Evolutionary conservation across 2,888 invertebrate genomes (phyloP).

Genomic region (Smittia aterrima): DNA sequence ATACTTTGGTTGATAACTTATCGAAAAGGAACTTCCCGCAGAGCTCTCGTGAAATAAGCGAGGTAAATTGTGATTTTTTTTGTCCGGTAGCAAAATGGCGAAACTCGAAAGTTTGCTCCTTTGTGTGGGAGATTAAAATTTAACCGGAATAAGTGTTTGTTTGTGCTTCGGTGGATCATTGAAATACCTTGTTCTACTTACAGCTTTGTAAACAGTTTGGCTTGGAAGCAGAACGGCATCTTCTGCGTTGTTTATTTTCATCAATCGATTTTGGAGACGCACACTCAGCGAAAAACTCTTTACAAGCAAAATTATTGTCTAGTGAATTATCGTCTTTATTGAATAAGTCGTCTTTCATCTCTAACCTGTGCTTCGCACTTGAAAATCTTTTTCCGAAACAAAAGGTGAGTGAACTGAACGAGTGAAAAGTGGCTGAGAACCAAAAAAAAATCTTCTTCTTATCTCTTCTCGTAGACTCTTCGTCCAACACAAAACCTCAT

Average conservation of each 20-base stretch:
- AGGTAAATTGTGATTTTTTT: constrained; percentile 59
- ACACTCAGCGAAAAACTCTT: constrained; percentile 60
- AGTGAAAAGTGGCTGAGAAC: not conserved
- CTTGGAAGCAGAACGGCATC: constrained; percentile 95
- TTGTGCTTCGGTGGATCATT: not conserved
- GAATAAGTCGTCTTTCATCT: constrained; percentile 81
- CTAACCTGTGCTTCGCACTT: constrained; percentile 83
- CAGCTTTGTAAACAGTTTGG: constrained; percentile 90
- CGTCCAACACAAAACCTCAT: constrained; percentile 78
- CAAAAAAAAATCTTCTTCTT: constrained; percentile 45
- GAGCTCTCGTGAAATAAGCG: constrained; percentile 81
- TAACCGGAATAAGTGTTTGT: no score
- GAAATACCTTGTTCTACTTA: not conserved
- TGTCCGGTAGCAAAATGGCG: constrained; percentile 12
- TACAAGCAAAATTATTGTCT: constrained; percentile 72
- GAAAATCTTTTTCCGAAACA: constrained; percentile 77
- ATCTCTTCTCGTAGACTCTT: constrained; percentile 63
- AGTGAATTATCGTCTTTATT: constrained; percentile 76
- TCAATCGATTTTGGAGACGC: constrained; percentile 77
- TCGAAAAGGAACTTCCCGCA: constrained; percentile 94
- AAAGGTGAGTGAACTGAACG: constrained; percentile 56
- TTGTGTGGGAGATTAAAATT: no score
- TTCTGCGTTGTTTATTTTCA: constrained; percentile 91
- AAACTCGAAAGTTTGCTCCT: not conserved
- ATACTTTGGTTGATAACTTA: constrained; percentile 93